phyloP scores from a whole-genome alignment of 1,140 invertebrate species.

The Brachionus paranguensis region DNA sequence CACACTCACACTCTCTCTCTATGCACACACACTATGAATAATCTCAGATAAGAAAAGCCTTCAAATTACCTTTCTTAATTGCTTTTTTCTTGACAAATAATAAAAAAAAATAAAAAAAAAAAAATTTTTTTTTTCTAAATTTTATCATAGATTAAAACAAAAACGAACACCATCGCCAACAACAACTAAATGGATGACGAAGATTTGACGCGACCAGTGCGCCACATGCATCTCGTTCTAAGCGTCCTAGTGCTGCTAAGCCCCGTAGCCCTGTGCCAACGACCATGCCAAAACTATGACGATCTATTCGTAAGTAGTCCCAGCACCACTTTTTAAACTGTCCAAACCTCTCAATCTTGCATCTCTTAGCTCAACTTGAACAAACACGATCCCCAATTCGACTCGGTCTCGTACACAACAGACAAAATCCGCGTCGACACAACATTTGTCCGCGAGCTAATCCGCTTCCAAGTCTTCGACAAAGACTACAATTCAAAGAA shows the following conservation, averaged over 20 bases:
- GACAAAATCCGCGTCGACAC: constrained; percentile 7
- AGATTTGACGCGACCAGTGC: background rate
- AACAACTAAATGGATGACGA: background rate
- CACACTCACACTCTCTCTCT: background rate
- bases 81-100: background rate
- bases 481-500: background rate
- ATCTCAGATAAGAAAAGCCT: background rate
- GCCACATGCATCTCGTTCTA: background rate
- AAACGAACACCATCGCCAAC: background rate
- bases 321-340: too few relatives aligned
- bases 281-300: background rate
- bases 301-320: background rate
- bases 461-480: constrained; percentile 14
- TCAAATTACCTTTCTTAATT: background rate
- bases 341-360: background rate
- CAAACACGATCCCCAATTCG: constrained; percentile 31
- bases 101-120: background rate
- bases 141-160: background rate
- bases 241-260: background rate
- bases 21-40: background rate
- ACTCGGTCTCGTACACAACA: background rate
- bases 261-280: background rate
- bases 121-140: background rate
- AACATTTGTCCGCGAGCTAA: background rate
- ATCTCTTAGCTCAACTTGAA: background rate